Evolutionary conservation across 2,888 invertebrate genomes (phyloP).

Genomic region (Mythimna ferrago): DNA sequence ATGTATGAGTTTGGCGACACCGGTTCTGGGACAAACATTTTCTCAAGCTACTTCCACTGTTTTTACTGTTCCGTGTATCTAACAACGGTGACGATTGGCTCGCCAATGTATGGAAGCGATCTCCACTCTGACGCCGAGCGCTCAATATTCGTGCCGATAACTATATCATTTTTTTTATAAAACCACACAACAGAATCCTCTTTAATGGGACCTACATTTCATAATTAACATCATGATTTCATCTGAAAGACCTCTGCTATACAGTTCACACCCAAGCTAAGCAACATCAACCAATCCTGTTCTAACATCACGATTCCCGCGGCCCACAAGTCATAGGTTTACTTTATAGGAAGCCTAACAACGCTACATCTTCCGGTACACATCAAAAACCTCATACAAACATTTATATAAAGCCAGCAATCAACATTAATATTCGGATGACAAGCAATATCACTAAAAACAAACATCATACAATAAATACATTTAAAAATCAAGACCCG

Average conservation of each 20-base stretch:
- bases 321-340: neutral
- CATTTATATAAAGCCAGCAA: neutral
- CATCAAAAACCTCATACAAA: neutral
- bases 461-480: conserved; percentile 48
- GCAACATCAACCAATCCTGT: neutral
- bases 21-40: too few species aligned
- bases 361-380: neutral
- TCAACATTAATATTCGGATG: conserved; percentile 17
- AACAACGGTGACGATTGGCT: too few species aligned
- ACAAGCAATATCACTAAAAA: conserved; percentile 28
- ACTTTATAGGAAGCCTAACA: neutral
- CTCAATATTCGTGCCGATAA: too few species aligned
- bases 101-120: too few species aligned
- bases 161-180: too few species aligned
- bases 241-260: neutral
- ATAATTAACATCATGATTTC: neutral
- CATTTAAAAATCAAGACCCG: conserved; percentile 51
- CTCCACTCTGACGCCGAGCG: too few species aligned
- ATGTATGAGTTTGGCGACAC: too few species aligned
- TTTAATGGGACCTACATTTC: too few species aligned
- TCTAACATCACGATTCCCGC: neutral
- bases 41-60: too few species aligned
- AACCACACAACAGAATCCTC: neutral
- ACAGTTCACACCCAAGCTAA: neutral
- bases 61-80: too few species aligned